Percentiles rank a stretch among this genome's conserved stretches.
phyloP scores from a whole-genome alignment of 2,888 invertebrate species.

The Phytoseiulus persimilis region DNA sequence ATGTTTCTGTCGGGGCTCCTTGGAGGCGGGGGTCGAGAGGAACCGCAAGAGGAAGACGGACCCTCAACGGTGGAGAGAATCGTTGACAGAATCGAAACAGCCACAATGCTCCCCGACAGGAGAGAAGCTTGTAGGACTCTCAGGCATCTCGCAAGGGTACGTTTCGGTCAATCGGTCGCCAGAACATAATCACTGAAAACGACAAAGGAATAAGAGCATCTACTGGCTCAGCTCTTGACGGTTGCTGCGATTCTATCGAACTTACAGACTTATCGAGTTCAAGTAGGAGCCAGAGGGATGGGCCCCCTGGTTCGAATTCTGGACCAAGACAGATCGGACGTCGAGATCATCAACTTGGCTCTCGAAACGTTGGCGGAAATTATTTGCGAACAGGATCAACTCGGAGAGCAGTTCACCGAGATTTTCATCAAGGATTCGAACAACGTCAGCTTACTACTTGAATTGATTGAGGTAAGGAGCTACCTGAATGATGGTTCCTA shows the following conservation, averaged over 20 bases:
- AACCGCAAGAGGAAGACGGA: conserved; percentile 22
- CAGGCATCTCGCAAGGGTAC: conserved; percentile 60
- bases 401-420: conserved; percentile 89
- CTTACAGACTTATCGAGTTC: conserved; percentile 81
- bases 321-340: conserved; percentile 76
- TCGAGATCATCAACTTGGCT: conserved; percentile 82
- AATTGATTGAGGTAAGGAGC: conserved; percentile 60
- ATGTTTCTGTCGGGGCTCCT: conserved; percentile 35
- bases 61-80: conserved; percentile 69
- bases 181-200: too few relatives aligned
- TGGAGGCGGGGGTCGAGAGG: conserved; percentile 11
- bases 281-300: conserved; percentile 89
- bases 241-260: background rate
- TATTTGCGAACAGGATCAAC: conserved; percentile 55
- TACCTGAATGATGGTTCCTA: too few relatives aligned
- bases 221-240: too few relatives aligned
- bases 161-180: too few relatives aligned
- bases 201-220: too few relatives aligned
- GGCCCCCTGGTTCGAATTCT: conserved; percentile 63
- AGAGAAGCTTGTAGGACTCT: conserved; percentile 92
- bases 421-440: conserved; percentile 86
- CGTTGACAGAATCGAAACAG: conserved; percentile 82
- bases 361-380: conserved; percentile 86
- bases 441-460: conserved; percentile 70
- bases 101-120: conserved; percentile 84